These are phyloP conservation scores for Bombus breviceps DNA, from an alignment of 1,140 invertebrate species.

Conservation along the genomic window DNA sequence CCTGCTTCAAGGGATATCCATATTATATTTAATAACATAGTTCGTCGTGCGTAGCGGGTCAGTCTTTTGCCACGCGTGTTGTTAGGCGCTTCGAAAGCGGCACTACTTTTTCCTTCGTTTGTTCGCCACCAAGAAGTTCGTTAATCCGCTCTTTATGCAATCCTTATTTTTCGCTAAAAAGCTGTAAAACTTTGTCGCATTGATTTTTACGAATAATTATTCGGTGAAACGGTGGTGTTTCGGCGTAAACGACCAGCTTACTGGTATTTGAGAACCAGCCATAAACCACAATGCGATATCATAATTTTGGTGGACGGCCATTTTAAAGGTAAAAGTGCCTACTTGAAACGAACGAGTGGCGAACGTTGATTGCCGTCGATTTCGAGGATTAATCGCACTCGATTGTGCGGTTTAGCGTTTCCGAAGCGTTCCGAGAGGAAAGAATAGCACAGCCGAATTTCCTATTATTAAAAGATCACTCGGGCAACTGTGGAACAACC, in stretches of 20 bases:
- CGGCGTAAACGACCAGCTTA: not conserved
- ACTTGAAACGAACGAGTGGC: not conserved
- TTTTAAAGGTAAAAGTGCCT: not conserved
- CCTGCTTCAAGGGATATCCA: conserved; percentile 10
- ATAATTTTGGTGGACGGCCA: not conserved
- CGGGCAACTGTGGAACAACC: not conserved
- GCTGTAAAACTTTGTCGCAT: not conserved
- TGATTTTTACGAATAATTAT: not conserved
- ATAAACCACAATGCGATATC: not conserved
- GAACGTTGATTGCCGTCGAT: not conserved
- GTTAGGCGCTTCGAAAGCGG: not conserved
- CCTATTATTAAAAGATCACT: not conserved
- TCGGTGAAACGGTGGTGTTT: not conserved
- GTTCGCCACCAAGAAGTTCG: too few relatives aligned
- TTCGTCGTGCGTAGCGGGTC: not conserved
- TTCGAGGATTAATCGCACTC: not conserved
- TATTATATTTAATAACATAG: conserved; percentile 7
- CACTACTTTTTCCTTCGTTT: not conserved
- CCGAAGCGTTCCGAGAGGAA: not conserved
- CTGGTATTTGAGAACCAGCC: not conserved
- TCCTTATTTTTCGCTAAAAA: not conserved
- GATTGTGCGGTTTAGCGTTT: not conserved
- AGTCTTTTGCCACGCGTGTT: too few relatives aligned
- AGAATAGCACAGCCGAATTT: not conserved
- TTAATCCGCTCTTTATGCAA: rapidly evolving